These are phyloP conservation scores for Notothenia rossii DNA, from an alignment of 2,113 vertebrate genomes.

Conservation along the genomic window DNA sequence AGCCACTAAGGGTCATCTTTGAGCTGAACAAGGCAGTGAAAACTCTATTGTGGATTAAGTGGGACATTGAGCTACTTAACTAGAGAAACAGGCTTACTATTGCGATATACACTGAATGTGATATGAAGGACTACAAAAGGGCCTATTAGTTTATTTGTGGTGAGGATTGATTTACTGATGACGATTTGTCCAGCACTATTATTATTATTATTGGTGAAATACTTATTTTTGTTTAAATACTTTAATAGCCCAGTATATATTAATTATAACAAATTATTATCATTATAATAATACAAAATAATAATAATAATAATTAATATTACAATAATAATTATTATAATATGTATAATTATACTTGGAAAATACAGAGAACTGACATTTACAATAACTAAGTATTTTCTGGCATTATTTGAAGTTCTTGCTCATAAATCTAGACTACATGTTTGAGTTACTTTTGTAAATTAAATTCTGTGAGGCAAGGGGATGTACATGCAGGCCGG, in stretches of 20 bases:
- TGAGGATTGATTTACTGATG: not conserved
- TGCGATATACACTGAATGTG: not conserved
- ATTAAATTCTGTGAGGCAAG: slow-evolving; percentile 3
- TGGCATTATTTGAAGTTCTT: not conserved
- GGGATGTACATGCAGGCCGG: slow-evolving; percentile 10
- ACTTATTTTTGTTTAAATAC: too few relatives aligned
- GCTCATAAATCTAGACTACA: not conserved
- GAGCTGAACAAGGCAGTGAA: slow-evolving; percentile 12
- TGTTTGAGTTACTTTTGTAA: not conserved
- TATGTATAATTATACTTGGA: not conserved
- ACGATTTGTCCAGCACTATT: not conserved
- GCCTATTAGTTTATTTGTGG: not conserved
- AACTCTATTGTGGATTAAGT: not conserved
- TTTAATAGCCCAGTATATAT: not conserved
- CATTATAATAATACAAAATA: not conserved
- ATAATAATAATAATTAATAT: not conserved
- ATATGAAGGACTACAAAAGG: not conserved
- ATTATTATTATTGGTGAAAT: not conserved
- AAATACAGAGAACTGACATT: too few relatives aligned
- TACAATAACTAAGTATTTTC: too few relatives aligned
- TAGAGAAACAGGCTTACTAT: not conserved
- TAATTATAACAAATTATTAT: not conserved
- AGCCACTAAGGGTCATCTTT: slow-evolving; percentile 34
- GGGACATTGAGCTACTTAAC: not conserved
- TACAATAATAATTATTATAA: not conserved